Percentiles rank a stretch among this genome's conserved stretches.
Conservation (phyloP, 23 tunicate genomes). For the Aplidium turbinatum region DNA sequence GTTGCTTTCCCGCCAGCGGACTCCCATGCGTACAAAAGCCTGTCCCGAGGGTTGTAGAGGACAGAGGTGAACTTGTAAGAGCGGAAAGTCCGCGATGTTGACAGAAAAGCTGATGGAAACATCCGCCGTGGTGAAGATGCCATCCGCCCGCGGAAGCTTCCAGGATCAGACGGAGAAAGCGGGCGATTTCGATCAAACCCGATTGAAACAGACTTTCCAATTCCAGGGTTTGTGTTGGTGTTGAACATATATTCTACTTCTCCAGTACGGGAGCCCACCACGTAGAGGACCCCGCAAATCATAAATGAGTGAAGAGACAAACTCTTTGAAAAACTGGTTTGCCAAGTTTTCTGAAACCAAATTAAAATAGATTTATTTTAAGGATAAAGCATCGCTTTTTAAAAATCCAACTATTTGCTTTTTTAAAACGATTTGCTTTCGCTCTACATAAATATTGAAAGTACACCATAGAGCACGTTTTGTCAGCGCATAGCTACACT, state of each 20-base stretch:
- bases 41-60: conserved; percentile 74
- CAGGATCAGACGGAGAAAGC: conserved; percentile 21
- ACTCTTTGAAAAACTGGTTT: conserved; percentile 25
- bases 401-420: too few relatives aligned
- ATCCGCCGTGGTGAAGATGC: conserved; percentile 12
- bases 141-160: conserved; percentile 2
- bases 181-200: conserved; percentile 56
- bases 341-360: conserved; percentile 76
- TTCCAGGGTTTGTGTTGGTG: conserved; percentile 38
- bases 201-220: conserved; percentile 28
- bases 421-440: too few relatives aligned
- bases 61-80: conserved; percentile 62
- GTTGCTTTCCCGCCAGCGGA: conserved; percentile 46
- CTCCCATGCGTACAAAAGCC: conserved; percentile 80
- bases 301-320: conserved; percentile 58
- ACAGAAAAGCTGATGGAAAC: conserved; percentile 18
- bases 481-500: too few relatives aligned
- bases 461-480: not conserved
- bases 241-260: conserved; percentile 74
- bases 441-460: not conserved
- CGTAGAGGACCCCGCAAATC: conserved; percentile 80
- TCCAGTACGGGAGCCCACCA: conserved; percentile 55
- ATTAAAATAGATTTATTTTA: not conserved
- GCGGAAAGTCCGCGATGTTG: conserved; percentile 35
- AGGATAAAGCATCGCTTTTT: not conserved